Conservation (phyloP, 1,140 invertebrate genomes). For the Drosophila carrolli region DNA sequence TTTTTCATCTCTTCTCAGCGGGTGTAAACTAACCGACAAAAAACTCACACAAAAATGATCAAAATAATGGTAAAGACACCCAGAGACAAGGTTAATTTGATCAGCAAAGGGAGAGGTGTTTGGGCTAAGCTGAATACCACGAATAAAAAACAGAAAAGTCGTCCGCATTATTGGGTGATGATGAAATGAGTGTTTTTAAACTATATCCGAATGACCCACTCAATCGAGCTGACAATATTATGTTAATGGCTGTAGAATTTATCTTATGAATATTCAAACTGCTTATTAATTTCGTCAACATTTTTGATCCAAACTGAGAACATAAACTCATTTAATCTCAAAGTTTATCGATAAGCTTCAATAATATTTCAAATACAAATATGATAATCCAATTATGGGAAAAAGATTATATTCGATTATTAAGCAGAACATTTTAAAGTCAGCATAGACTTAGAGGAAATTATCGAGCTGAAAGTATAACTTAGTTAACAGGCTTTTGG, state of each 20-base stretch:
- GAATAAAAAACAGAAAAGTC: conserved; percentile 33
- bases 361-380: background rate
- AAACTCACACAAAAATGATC: conserved; percentile 37
- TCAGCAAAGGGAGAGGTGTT: conserved; percentile 14
- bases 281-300: conserved; percentile 17
- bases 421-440: background rate
- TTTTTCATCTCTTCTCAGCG: conserved; percentile 41
- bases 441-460: background rate
- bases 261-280: conserved; percentile 32
- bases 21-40: conserved; percentile 31
- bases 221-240: conserved; percentile 10
- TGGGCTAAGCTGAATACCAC: conserved; percentile 1
- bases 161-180: conserved; percentile 39
- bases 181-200: conserved; percentile 23
- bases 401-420: background rate
- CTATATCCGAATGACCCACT: conserved; percentile 28
- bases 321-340: conserved; percentile 3
- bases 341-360: conserved; percentile 1
- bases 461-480: background rate
- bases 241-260: conserved; percentile 17
- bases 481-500: background rate
- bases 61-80: conserved; percentile 36
- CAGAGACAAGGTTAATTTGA: conserved; percentile 47
- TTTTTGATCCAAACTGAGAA: conserved; percentile 1
- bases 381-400: conserved; percentile 31